Percentiles rank a stretch among this genome's conserved stretches.
Evolutionary conservation across 1,140 invertebrate species (phyloP).

Genomic region (Leguminivora glycinivorella): DNA sequence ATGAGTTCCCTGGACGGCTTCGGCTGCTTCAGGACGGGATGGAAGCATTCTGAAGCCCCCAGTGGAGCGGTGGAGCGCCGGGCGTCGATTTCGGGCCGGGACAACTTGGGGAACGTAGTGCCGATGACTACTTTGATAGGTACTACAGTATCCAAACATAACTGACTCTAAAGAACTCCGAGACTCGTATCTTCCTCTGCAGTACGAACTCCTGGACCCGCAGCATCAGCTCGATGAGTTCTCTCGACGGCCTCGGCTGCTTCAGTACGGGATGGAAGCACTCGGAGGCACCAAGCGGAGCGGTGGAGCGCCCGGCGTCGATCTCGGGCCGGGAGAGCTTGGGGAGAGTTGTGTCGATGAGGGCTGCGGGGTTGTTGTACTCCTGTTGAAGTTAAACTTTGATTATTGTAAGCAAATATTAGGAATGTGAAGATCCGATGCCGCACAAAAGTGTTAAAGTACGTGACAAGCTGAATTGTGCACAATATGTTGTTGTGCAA

Average conservation of each 20-base stretch:
- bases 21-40: slow-evolving; percentile 76
- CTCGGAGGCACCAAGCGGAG: slow-evolving; percentile 77
- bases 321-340: slow-evolving; percentile 83
- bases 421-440: no score
- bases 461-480: no score
- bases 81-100: slow-evolving; percentile 81
- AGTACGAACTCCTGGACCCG: slow-evolving; percentile 81
- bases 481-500: no score
- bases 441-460: no score
- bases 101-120: slow-evolving; percentile 82
- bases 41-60: slow-evolving; percentile 79
- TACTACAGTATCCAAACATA: background rate
- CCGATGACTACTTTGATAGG: slow-evolving; percentile 74
- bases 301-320: slow-evolving; percentile 74
- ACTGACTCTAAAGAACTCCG: slow-evolving; percentile 82
- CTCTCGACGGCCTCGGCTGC: slow-evolving; percentile 58
- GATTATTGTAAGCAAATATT: background rate
- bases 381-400: slow-evolving; percentile 73
- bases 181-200: slow-evolving; percentile 81
- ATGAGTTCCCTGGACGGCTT: slow-evolving; percentile 62
- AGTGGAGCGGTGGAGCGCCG: slow-evolving; percentile 75
- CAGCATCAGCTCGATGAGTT: slow-evolving; percentile 72
- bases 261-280: slow-evolving; percentile 80
- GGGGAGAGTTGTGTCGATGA: slow-evolving; percentile 83
- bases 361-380: slow-evolving; percentile 66